Evolutionary conservation across 2,797 vertebrate genomes (phyloP).

Genomic region (Buceros bicornis): DNA sequence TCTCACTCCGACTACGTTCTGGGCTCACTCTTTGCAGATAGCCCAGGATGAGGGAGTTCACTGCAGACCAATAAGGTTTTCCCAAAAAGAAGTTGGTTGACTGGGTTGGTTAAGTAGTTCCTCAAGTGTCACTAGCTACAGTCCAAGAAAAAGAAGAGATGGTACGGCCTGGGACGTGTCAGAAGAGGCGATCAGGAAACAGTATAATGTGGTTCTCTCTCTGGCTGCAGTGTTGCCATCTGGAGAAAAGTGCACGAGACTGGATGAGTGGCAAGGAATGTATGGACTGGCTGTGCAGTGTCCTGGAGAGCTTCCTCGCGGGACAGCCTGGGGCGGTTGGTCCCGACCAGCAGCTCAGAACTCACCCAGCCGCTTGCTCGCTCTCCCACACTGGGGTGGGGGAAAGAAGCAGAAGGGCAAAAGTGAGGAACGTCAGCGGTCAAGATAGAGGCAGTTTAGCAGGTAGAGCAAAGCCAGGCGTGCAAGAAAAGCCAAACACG

Average conservation of each 20-base stretch:
- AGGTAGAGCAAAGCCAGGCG: background rate
- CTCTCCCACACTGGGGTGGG: background rate
- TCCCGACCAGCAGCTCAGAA: background rate
- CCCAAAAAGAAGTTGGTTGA: background rate
- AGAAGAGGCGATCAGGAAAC: background rate
- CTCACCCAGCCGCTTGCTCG: too few species aligned
- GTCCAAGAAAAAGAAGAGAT: background rate
- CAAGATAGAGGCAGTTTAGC: background rate
- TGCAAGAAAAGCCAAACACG: background rate
- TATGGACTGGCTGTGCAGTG: background rate
- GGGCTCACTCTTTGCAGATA: background rate
- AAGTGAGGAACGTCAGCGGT: background rate
- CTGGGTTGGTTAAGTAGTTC: background rate
- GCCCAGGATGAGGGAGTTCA: background rate
- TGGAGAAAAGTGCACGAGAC: background rate
- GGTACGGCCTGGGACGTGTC: background rate
- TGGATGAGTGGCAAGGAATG: background rate
- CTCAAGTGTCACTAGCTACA: background rate
- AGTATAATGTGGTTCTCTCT: rapidly evolving
- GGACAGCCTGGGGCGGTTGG: background rate
- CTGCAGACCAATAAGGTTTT: rapidly evolving
- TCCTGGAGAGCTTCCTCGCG: background rate
- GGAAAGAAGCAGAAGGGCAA: background rate
- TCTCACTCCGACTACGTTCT: background rate
- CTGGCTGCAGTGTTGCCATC: background rate